phyloP scores from a whole-genome alignment of 2,888 invertebrate species.

The Horisme vitalbata region DNA sequence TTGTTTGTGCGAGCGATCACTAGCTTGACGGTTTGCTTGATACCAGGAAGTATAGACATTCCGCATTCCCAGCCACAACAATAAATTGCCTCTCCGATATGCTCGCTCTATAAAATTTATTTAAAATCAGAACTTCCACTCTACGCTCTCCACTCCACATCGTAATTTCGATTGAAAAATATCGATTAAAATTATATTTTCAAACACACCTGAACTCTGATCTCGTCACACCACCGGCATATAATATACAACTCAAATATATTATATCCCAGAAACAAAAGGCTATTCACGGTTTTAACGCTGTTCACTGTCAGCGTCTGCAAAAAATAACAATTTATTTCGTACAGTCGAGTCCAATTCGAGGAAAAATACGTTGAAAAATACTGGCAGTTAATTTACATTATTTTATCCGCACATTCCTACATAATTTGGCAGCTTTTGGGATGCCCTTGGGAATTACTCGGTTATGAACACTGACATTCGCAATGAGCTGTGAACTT shows the following conservation, averaged over 20 bases:
- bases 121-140: neutral
- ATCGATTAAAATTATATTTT: too few species aligned
- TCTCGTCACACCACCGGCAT: constrained; percentile 71
- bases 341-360: constrained; percentile 1
- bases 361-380: neutral
- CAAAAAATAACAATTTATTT: neutral
- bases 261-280: constrained; percentile 67
- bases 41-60: constrained; percentile 49
- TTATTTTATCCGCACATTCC: constrained; percentile 1
- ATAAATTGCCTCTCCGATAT: constrained; percentile 60
- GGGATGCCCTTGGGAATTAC: neutral
- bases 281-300: constrained; percentile 58
- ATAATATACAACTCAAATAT: constrained; percentile 62
- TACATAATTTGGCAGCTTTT: constrained; percentile 13
- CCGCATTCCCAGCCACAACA: constrained; percentile 69
- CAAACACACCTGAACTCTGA: constrained; percentile 63
- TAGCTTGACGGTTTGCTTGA: constrained; percentile 53
- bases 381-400: constrained; percentile 12
- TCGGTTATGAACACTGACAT: neutral
- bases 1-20: constrained; percentile 60
- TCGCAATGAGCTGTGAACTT: constrained; percentile 4
- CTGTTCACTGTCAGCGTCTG: constrained; percentile 56
- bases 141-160: too few species aligned
- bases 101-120: constrained; percentile 48
- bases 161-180: too few species aligned